These are phyloP conservation scores for Microcaecilia unicolor DNA, from an alignment of 2,797 vertebrate genomes.

Conservation along the genomic window DNA sequence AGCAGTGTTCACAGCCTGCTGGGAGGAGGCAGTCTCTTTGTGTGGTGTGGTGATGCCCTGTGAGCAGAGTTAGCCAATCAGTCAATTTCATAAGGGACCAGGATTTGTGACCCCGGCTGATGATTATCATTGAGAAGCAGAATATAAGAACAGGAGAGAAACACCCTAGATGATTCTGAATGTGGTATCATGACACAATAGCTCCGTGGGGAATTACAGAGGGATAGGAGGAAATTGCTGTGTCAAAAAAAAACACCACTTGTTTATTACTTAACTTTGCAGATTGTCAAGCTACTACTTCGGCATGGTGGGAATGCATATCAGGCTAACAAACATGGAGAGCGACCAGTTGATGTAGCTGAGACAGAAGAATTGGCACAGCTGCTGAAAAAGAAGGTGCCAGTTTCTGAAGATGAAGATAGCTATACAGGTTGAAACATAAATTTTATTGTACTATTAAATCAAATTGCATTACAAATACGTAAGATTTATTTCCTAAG, in stretches of 20 bases:
- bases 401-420: conserved; percentile 86
- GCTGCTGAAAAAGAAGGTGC: conserved; percentile 83
- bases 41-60: no score
- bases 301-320: conserved; percentile 92
- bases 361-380: conserved; percentile 91
- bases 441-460: not conserved
- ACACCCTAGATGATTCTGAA: no score
- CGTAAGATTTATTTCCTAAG: not conserved
- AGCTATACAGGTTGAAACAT: conserved; percentile 86
- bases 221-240: not conserved
- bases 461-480: not conserved
- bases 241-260: not conserved
- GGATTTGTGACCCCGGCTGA: no score
- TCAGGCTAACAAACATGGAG: conserved; percentile 93
- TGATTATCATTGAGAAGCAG: no score
- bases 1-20: no score
- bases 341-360: conserved; percentile 92
- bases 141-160: no score
- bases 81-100: no score
- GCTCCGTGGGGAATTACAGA: no score
- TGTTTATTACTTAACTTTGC: conserved; percentile 15
- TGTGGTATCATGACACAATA: no score
- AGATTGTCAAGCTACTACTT: conserved; percentile 97
- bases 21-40: no score
- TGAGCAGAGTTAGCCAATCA: no score